Percentiles rank a stretch among this genome's conserved stretches.
Conservation (phyloP, 2,888 invertebrate species). For the Rotaria socialis region DNA sequence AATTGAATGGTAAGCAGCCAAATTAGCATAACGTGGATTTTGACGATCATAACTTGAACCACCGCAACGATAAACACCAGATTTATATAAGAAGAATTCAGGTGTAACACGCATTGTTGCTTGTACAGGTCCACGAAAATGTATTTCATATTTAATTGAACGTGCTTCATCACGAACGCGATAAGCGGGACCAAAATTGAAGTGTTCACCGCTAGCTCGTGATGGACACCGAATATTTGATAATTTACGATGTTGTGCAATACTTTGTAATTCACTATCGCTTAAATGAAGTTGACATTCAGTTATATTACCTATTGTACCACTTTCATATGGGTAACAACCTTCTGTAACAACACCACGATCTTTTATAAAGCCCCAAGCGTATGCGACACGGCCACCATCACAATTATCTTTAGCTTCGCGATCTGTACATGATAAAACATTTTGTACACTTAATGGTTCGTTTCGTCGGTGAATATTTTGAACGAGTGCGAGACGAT, state of each 20-base stretch:
- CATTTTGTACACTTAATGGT: slow-evolving; percentile 43
- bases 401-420: slow-evolving; percentile 42
- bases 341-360: slow-evolving; percentile 42
- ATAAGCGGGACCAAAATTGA: slow-evolving; percentile 44
- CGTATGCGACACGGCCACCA: slow-evolving; percentile 40
- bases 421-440: slow-evolving; percentile 41
- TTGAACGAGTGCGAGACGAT: slow-evolving; percentile 43
- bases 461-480: slow-evolving; percentile 38
- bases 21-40: slow-evolving; percentile 34
- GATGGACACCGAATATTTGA: slow-evolving; percentile 42
- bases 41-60: slow-evolving; percentile 27
- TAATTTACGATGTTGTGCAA: slow-evolving; percentile 30
- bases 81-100: slow-evolving; percentile 46
- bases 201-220: slow-evolving; percentile 11
- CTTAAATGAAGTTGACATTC: slow-evolving; percentile 38
- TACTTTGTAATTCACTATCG: neutral
- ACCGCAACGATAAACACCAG: slow-evolving; percentile 41
- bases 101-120: slow-evolving; percentile 42
- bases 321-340: slow-evolving; percentile 46
- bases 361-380: slow-evolving; percentile 45
- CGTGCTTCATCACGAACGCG: slow-evolving; percentile 15
- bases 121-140: slow-evolving; percentile 44
- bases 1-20: slow-evolving; percentile 42
- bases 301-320: slow-evolving; percentile 35
- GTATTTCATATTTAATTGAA: slow-evolving; percentile 44